Conservation (phyloP, 1,140 invertebrate genomes). For the Phocides pigmalion region DNA sequence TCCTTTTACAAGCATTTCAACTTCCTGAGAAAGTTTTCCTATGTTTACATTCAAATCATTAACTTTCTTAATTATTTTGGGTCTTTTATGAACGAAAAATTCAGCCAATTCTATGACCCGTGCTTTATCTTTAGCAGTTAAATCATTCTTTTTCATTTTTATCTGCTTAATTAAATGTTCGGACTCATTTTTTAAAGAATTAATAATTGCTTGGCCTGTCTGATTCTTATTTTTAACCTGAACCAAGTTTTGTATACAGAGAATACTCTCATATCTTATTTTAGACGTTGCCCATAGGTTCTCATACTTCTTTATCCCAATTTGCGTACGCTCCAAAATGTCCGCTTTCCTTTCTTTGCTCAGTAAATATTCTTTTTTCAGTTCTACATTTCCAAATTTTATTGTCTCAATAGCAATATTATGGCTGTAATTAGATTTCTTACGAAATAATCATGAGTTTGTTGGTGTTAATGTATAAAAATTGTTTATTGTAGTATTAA, state of each 20-base stretch:
- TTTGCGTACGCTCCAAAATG: conserved; percentile 46
- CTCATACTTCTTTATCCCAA: conserved; percentile 64
- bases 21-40: conserved; percentile 43
- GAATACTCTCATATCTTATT: conserved; percentile 62
- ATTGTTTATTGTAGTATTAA: no score
- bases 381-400: conserved; percentile 58
- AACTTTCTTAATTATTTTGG: conserved; percentile 45
- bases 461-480: no score
- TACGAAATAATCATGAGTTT: no score
- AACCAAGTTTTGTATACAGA: conserved; percentile 54
- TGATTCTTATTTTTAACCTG: conserved; percentile 43
- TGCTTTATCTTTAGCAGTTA: conserved; percentile 44
- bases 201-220: conserved; percentile 44
- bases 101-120: conserved; percentile 56
- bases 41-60: conserved; percentile 42
- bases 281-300: conserved; percentile 59
- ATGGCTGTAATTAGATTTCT: conserved; percentile 57
- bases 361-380: conserved; percentile 62
- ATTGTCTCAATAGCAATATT: conserved; percentile 54
- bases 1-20: conserved; percentile 34
- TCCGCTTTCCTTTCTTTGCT: conserved; percentile 52
- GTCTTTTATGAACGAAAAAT: conserved; percentile 51
- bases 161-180: conserved; percentile 41
- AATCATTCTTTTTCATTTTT: conserved; percentile 42
- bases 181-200: conserved; percentile 42